Conservation (phyloP, 2,797 vertebrate genomes). For the Manis javanica region DNA sequence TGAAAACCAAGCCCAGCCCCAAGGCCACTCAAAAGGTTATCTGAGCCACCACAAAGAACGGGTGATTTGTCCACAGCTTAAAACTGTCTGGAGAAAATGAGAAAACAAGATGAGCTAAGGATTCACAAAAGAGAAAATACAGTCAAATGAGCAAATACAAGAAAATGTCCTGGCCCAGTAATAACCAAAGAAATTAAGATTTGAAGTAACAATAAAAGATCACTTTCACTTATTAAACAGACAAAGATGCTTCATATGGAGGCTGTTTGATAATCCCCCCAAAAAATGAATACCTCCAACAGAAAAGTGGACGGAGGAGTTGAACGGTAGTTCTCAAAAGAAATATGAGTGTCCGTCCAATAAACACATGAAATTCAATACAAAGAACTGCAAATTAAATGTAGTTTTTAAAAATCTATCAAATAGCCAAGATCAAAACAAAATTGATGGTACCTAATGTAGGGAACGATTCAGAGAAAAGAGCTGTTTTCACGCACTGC, state of each 20-base stretch:
- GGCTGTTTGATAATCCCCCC: neutral
- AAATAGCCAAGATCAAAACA: conserved; percentile 33
- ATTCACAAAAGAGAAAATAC: neutral
- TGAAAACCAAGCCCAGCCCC: conserved; percentile 53
- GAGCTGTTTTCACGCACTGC: neutral
- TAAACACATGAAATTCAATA: neutral
- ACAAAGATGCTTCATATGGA: neutral
- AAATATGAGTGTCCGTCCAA: neutral
- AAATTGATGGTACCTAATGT: neutral
- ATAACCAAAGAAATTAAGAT: conserved; percentile 33
- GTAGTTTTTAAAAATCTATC: neutral
- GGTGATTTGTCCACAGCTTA: conserved; percentile 61
- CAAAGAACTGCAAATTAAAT: neutral
- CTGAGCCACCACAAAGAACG: conserved; percentile 22
- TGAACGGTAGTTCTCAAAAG: conserved; percentile 1
- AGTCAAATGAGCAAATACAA: neutral
- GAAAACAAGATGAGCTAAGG: conserved; percentile 2
- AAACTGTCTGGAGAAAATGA: conserved; percentile 52
- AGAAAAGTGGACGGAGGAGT: neutral
- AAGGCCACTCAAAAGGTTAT: conserved; percentile 60
- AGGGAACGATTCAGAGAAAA: conserved; percentile 5
- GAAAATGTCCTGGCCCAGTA: neutral
- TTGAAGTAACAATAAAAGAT: neutral
- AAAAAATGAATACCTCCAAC: neutral
- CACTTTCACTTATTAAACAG: neutral